Conservation (phyloP, 2,797 vertebrate genomes). For the Ficedula albicollis region DNA sequence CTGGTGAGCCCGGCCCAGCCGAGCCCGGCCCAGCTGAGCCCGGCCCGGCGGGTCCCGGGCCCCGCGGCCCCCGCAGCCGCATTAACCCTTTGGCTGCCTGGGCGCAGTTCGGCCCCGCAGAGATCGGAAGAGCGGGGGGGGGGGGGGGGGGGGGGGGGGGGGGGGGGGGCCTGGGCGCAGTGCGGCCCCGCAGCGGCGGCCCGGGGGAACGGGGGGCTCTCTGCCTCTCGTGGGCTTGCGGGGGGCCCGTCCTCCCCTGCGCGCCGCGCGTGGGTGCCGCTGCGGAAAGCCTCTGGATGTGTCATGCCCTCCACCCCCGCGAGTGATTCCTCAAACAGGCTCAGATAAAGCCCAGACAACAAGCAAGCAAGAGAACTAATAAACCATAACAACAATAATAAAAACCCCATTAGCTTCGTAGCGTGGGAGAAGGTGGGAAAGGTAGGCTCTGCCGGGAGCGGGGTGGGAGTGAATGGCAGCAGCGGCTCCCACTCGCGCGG, state of each 20-base stretch:
- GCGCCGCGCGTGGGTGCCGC: not conserved
- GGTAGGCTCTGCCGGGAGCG: not conserved
- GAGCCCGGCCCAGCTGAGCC: not conserved
- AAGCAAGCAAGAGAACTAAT: not conserved
- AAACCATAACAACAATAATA: not conserved
- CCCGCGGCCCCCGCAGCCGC: not conserved
- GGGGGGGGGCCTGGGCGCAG: not conserved
- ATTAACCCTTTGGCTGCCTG: not conserved
- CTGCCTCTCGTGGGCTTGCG: not conserved
- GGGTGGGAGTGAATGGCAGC: not conserved
- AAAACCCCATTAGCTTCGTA: not conserved
- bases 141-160: no score
- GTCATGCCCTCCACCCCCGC: not conserved
- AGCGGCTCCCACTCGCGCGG: not conserved
- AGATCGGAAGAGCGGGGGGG: no score
- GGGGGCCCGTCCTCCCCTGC: not conserved
- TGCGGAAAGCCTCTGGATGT: not conserved
- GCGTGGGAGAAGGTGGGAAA: not conserved
- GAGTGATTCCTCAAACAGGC: not conserved
- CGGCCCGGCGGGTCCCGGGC: not conserved
- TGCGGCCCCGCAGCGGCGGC: not conserved
- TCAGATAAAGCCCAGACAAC: not conserved
- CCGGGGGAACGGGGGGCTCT: not conserved
- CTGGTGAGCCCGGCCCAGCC: not conserved
- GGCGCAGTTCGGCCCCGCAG: not conserved